Conservation (phyloP, 2,797 vertebrate genomes). For the Agapornis canus region DNA sequence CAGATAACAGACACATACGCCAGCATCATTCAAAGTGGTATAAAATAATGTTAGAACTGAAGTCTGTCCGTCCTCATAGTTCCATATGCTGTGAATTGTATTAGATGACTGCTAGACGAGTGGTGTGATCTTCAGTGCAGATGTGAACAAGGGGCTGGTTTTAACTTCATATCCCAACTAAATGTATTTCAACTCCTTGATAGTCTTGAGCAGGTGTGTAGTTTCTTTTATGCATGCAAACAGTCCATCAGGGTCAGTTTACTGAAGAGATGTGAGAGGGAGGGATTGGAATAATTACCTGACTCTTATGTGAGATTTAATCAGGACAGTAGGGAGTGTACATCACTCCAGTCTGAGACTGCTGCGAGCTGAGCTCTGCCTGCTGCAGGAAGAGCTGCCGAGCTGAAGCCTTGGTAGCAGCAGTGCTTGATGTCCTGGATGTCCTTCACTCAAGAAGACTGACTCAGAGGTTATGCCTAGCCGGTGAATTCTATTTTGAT, state of each 20-base stretch:
- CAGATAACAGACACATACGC: neutral
- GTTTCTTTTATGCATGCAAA: neutral
- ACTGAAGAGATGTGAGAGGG: neutral
- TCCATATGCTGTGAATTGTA: neutral
- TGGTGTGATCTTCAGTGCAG: fast-evolving
- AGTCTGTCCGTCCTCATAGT: neutral
- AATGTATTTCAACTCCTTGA: neutral
- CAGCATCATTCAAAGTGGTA: neutral
- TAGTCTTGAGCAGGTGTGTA: neutral
- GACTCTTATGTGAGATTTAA: neutral
- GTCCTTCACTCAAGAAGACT: neutral
- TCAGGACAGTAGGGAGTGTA: fast-evolving
- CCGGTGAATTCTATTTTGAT: neutral
- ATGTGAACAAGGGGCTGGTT: neutral
- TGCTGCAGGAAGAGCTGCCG: neutral
- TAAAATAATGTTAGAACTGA: neutral
- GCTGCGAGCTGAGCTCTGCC: neutral
- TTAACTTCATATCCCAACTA: neutral
- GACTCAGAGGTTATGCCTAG: neutral
- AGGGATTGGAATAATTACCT: neutral
- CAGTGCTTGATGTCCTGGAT: fast-evolving
- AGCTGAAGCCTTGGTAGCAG: no score
- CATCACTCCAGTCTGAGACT: fast-evolving
- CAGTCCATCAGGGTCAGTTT: neutral
- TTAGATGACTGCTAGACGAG: neutral